Conservation (phyloP, 2,113 vertebrate genomes). For the Seriola quinqueradiata region DNA sequence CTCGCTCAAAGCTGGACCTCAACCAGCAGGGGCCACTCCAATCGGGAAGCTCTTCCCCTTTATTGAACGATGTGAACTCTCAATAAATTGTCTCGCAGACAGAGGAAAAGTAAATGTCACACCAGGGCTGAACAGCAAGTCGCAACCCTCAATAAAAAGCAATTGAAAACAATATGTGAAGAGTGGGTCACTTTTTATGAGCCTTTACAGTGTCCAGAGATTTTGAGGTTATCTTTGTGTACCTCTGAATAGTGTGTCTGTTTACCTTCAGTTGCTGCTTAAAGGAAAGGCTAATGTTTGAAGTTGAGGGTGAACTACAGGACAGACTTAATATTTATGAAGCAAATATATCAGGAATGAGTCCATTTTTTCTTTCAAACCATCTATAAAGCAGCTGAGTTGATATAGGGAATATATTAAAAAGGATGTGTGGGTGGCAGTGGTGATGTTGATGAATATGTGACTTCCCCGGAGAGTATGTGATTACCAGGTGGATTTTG, state of each 20-base stretch:
- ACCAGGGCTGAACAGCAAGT: conserved; percentile 14
- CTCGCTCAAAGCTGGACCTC: conserved; percentile 16
- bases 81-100: conserved; percentile 44
- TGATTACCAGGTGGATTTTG: conserved; percentile 19
- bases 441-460: conserved; percentile 1
- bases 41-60: conserved; percentile 28
- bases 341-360: conserved; percentile 5
- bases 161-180: conserved; percentile 38
- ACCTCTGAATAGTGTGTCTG: conserved; percentile 12
- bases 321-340: conserved; percentile 51
- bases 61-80: conserved; percentile 34
- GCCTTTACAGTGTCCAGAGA: conserved; percentile 15
- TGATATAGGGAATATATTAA: background rate
- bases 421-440: background rate
- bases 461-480: conserved; percentile 23
- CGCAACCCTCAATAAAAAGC: conserved; percentile 47
- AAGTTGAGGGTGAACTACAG: conserved; percentile 35
- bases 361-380: background rate
- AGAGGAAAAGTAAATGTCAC: conserved; percentile 36
- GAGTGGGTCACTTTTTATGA: conserved; percentile 24
- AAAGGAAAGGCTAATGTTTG: conserved; percentile 18
- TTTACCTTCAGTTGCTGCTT: conserved; percentile 16
- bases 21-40: conserved; percentile 6
- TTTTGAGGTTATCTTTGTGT: conserved; percentile 29
- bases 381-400: background rate